Base-by-base conservation (phyloP, 2,888 invertebrate genomes). In the Podabrus alpinus region DNA sequence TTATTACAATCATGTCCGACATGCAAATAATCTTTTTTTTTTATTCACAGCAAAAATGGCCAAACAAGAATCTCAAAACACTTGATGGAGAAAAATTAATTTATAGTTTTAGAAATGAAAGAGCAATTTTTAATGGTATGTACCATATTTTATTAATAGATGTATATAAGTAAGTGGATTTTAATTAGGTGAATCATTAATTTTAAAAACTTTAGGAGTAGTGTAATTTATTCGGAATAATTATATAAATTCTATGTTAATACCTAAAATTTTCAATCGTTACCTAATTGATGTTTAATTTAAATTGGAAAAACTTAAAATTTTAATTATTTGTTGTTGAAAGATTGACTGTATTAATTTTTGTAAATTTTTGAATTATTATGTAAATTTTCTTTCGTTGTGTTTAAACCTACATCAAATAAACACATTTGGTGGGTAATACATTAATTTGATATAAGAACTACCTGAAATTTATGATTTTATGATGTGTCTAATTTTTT, bases 21-120 rank as follows among this genome's bases (percentile, higher is more conserved):
- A n/a, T n/a, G n/a, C n/a, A n/a, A n/a, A n/a, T n/a, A 24, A 19
- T 16, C n/a, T 69, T 68, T 71, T 68, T 16, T n/a, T 45, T 86
- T 86, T 73, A n/a, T n/a, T n/a, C n/a, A n/a, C 83, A 90, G 90
- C 89, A 71, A 83, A 88, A 82, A 89, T 89, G 84, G 88, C 89
- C 68, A 90, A 89, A 83, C 90, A 89, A 79, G 89, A 89, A 84
- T 86, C 89, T 87, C 87, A 88, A 24, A 89, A 89, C 83, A 88
- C 88, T 87, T 90, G 89, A 90, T 89, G 79, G 59, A 79, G 62
- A 64, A 64, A 64, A 15, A 21, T 64, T 64, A 64, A 19, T 64
- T 64, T 19, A 5, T 64, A 64, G 21, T 64, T 64, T 17, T 64
- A 19, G 21, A 19, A 61, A 15, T 19, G 15, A 64, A 64, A 19